phyloP scores from a whole-genome alignment of 2,888 invertebrate species.

The Camponotus fellah region DNA sequence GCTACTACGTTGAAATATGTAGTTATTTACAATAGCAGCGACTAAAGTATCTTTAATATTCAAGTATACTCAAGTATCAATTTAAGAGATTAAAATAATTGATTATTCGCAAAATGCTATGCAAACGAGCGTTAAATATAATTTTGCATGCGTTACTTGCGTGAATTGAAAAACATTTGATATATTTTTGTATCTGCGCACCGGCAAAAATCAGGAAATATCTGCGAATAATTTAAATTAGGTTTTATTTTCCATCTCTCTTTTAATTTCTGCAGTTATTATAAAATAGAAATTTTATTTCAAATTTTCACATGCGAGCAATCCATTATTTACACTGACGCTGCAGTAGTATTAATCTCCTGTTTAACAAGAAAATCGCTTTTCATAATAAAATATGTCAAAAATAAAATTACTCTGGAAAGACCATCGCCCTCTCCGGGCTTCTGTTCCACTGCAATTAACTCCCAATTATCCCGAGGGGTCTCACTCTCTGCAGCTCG shows the following conservation, averaged over 20 bases:
- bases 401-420: not conserved
- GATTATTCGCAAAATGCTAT: not conserved
- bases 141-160: not conserved
- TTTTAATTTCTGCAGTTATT: slow-evolving; percentile 10
- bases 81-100: not conserved
- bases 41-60: slow-evolving; percentile 5
- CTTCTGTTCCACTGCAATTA: slow-evolving; percentile 39
- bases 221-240: not conserved
- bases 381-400: not conserved
- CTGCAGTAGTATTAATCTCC: not conserved
- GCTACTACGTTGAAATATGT: slow-evolving; percentile 19
- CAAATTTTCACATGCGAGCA: not conserved
- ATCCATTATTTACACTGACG: slow-evolving; percentile 1
- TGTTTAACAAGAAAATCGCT: not conserved
- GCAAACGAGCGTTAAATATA: not conserved
- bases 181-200: not conserved
- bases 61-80: not conserved
- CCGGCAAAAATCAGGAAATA: not conserved
- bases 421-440: not conserved
- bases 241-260: not conserved
- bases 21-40: not conserved
- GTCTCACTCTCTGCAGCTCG: slow-evolving; percentile 9
- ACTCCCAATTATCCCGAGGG: slow-evolving; percentile 38
- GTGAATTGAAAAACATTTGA: not conserved
- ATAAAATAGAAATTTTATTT: slow-evolving; percentile 7